phyloP scores from a whole-genome alignment of 2,113 vertebrate species.

The Onychorhynchus coronatus region DNA sequence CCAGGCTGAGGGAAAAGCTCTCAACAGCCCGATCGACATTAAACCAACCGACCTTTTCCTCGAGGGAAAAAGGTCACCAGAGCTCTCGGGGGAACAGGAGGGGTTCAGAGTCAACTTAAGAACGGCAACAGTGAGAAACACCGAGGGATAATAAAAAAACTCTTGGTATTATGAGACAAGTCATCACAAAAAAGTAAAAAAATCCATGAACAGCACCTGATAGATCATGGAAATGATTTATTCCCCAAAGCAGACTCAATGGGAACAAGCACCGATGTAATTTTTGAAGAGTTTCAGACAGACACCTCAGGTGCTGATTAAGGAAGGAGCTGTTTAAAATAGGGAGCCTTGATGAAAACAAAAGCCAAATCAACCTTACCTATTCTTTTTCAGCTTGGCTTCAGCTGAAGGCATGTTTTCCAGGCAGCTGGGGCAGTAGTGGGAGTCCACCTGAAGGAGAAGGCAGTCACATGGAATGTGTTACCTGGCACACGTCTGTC shows the following conservation, averaged over 20 bases:
- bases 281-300: background rate
- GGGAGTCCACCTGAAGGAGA: slow-evolving; percentile 90
- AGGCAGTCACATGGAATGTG: background rate
- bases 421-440: slow-evolving; percentile 97
- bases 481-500: background rate
- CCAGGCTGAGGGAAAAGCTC: background rate
- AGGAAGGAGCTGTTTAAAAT: background rate
- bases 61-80: background rate
- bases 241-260: background rate
- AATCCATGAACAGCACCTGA: background rate
- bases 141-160: accelerated
- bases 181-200: background rate
- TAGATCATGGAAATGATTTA: background rate
- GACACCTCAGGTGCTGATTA: accelerated
- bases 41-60: background rate
- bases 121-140: background rate
- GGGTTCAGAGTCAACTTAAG: background rate
- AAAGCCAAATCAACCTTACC: slow-evolving; percentile 68
- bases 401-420: slow-evolving; percentile 99
- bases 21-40: background rate
- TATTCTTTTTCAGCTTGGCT: slow-evolving; percentile 98
- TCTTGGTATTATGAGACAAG: background rate
- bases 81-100: background rate
- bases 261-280: background rate
- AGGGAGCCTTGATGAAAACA: accelerated